phyloP scores from a whole-genome alignment of 1,140 invertebrate species.

The Lamellibrachia luymesi region DNA sequence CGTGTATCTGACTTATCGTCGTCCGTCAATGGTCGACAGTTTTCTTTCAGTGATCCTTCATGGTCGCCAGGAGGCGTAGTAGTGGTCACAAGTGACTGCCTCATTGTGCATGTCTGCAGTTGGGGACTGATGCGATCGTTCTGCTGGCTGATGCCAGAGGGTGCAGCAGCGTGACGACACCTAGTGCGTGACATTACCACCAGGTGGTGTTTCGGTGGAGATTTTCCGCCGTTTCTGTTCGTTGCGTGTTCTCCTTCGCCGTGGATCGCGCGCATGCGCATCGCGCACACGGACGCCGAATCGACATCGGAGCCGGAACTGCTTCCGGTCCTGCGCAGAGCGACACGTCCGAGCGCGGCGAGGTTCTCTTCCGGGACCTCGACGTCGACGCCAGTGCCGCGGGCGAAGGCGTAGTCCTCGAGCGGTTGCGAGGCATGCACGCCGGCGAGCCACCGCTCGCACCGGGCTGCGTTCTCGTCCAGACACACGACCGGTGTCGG shows the following conservation, averaged over 20 bases:
- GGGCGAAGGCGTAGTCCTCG: slow-evolving; percentile 31
- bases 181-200: neutral
- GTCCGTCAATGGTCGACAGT: neutral
- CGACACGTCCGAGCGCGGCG: slow-evolving; percentile 33
- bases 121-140: neutral
- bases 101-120: neutral
- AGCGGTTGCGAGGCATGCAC: slow-evolving; percentile 45
- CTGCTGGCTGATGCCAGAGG: neutral
- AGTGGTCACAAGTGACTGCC: neutral
- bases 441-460: slow-evolving; percentile 47
- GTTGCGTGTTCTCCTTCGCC: neutral
- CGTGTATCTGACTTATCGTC: neutral
- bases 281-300: slow-evolving; percentile 9
- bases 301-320: slow-evolving; percentile 5
- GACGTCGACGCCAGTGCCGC: slow-evolving; percentile 40
- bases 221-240: neutral
- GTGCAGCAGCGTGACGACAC: neutral
- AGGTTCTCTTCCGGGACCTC: slow-evolving; percentile 46
- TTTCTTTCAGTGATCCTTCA: neutral
- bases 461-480: slow-evolving; percentile 48
- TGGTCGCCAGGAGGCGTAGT: neutral
- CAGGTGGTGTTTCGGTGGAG: neutral
- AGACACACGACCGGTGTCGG: slow-evolving; percentile 32
- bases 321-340: slow-evolving; percentile 9
- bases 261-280: slow-evolving; percentile 2